Base-by-base conservation (phyloP, 37 sponge, comb jelly and placozoan species). In the Oscarella lobularis region DNA sequence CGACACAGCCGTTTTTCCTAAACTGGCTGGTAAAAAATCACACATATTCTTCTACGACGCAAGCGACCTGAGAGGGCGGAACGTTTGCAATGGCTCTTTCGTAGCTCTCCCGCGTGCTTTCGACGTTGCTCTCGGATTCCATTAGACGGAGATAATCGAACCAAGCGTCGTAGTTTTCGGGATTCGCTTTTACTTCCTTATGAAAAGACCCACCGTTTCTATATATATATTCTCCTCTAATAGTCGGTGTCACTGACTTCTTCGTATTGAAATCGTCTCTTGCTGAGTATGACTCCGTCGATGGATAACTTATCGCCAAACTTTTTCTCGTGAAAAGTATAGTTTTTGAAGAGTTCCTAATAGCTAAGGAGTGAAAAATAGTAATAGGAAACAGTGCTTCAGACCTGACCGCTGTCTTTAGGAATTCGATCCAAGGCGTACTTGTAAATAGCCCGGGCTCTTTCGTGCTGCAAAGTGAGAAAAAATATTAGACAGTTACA, bases 131-230 rank as follows among this genome's bases (percentile, higher is more conserved):
- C 36, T 93, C 89, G 38, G 79, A 77, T 78, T 97, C 99, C 84
- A 93, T 73, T 35, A 97, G 75, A 30, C 99, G 84, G 30, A 97
- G 88, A 48, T 85, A 85, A 72, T 97, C 95, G 67, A 97, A 97
- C 99, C 99, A 97, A n/a, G 89, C 85, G 78, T 97, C 99, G 77
- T 97, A 97, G 39, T 97, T 90, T 66, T 73, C 81, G 3, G 99
- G 91, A 65, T 97, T 93, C 3, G 83, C 80, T 67, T 93, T 87
- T 20, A 97, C 81, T 40, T 97, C 91, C 73, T 48, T 9, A 70
- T 29, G 27, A 31, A 29, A 9, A 14, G 20, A 70, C 36, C 73
- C 9, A 48, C 20, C 60, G 20, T 48, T 9, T 48, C 60, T 48
- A 48, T 20, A 48, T 27, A 9, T 20, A 48, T 27, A 9, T 48